Conservation (phyloP, 2,797 vertebrate species). For the Eulemur mongoz region DNA sequence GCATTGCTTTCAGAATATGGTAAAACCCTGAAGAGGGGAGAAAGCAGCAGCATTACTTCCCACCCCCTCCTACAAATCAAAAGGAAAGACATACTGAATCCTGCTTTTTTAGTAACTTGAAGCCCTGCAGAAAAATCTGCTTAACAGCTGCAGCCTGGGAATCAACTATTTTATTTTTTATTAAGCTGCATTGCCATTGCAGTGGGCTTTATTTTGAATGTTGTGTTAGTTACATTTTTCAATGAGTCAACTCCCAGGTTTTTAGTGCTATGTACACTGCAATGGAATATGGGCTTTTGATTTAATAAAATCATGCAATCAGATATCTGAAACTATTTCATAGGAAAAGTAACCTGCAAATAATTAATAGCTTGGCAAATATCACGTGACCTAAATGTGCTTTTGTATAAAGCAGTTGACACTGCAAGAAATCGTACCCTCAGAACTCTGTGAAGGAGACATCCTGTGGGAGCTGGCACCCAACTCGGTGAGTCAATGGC, state of each 20-base stretch:
- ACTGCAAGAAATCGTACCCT: neutral
- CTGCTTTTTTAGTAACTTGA: constrained; percentile 61
- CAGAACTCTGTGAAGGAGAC: neutral
- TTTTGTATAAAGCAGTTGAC: neutral
- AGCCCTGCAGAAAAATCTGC: constrained; percentile 63
- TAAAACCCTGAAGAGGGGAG: neutral
- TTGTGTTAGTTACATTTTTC: constrained; percentile 9
- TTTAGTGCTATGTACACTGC: neutral
- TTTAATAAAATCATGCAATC: constrained; percentile 49
- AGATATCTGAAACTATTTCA: constrained; percentile 45
- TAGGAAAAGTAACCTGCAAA: neutral
- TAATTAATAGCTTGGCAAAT: constrained; percentile 24
- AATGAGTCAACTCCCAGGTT: neutral
- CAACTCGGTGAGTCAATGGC: neutral
- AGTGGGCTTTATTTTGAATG: constrained; percentile 39
- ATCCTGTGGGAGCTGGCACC: neutral
- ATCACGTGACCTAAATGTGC: neutral
- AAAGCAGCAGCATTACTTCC: neutral
- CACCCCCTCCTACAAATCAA: constrained; percentile 18
- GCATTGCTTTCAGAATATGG: constrained; percentile 53
- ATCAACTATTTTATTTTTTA: neutral
- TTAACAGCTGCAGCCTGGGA: constrained; percentile 62
- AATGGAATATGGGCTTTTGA: constrained; percentile 39
- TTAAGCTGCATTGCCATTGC: neutral
- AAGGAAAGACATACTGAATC: constrained; percentile 40